Evolutionary conservation across 1,140 invertebrate species (phyloP).

Genomic region (Scaptomyza hsui): DNA sequence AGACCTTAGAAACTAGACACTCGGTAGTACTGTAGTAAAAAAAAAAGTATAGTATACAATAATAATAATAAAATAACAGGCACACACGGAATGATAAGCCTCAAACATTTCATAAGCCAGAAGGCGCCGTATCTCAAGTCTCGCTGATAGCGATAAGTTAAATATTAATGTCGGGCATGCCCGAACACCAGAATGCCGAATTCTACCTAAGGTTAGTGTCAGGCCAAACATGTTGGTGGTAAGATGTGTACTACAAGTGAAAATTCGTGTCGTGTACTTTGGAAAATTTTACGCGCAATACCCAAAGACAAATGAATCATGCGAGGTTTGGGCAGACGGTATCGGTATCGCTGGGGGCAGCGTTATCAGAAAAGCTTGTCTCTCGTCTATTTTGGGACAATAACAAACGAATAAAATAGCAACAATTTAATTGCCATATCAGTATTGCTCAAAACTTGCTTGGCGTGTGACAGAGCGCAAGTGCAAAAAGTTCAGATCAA

Average conservation of each 20-base stretch:
- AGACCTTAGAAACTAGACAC: constrained; percentile 13
- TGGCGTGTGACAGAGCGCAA: background rate
- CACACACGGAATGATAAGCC: constrained; percentile 29
- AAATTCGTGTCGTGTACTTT: constrained; percentile 6
- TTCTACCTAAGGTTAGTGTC: constrained; percentile 46
- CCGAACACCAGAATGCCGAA: background rate
- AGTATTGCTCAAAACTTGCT: constrained; percentile 15
- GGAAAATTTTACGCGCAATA: constrained; percentile 8
- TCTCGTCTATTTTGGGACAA: constrained; percentile 46
- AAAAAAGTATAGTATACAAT: background rate
- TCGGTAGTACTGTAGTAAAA: background rate
- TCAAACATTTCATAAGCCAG: constrained; percentile 40
- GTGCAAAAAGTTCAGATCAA: constrained; percentile 11
- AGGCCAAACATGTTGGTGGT: constrained; percentile 62
- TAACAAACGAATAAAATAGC: constrained; percentile 14
- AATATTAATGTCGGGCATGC: constrained; percentile 17
- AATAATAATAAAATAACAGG: background rate
- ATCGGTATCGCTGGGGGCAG: constrained; percentile 1
- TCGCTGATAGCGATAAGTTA: constrained; percentile 59
- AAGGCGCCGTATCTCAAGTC: constrained; percentile 44
- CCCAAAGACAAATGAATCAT: constrained; percentile 33
- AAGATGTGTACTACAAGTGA: constrained; percentile 48
- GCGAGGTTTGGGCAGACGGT: background rate
- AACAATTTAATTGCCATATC: constrained; percentile 24
- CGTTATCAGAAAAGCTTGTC: constrained; percentile 55